Base-by-base conservation (phyloP, 1,140 invertebrate species). In the Heliconius hermathena region DNA sequence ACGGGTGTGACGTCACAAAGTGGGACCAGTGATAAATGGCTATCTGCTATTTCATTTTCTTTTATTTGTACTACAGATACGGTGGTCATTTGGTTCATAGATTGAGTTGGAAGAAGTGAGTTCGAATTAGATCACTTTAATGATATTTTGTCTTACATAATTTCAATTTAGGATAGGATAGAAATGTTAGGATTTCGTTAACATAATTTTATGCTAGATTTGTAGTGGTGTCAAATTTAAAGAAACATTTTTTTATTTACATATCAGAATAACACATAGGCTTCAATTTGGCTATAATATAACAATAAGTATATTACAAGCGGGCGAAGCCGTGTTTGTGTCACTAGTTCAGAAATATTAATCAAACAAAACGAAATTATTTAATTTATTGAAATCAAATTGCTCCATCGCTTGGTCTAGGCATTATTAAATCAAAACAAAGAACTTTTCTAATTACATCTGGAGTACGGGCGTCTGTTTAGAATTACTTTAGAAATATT, bases 401-500 rank as follows among this genome's bases (percentile, higher is more conserved):
- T 57, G 54, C 54, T 57, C 8, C 54, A 57, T 57, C 54, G 54
- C 33, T 36, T 36, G 6, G 9, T 22, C 54, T 57, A 57, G 29
- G 52, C 82, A 79, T 79, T 79, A 83, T 81, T 83, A 79, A 81
- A 83, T 78, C 79, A 74, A 83, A 83, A 83, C 82, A 83, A 77
- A 79, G 74, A 83, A 83, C 66, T 83, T 81, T 83, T 81, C 82
- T 83, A 81, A 83, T 83, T 80, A 81, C 73, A 77, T 76, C n/a
- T 57, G 20, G 20, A 57, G 54, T 20, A n/a, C 52, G 52, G 52
- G 52, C 52, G 20, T 57, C 54, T 57, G n/a, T 11, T 57, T 57
- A 57, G 9, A 57, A 57, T 57, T 57, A 1, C 9, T 20, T 22
- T 22, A 57, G n/a, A 9, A n/a, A 22, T 57, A 22, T 22, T 22